Conservation (phyloP, 2,797 vertebrate genomes). For the Calcarius lapponicus region DNA sequence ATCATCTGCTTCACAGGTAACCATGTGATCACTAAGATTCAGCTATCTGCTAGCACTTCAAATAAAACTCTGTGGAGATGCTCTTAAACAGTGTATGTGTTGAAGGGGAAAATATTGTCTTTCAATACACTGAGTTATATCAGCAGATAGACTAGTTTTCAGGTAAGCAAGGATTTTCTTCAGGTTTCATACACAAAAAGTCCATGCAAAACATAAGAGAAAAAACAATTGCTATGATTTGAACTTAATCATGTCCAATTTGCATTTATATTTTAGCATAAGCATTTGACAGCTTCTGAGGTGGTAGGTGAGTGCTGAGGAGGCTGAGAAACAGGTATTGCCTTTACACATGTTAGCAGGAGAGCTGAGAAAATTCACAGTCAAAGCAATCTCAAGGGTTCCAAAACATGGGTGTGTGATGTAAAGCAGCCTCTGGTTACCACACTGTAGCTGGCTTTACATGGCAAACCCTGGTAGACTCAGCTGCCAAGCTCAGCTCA, state of each 20-base stretch:
- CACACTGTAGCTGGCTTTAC: not conserved
- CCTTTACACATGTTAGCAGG: not conserved
- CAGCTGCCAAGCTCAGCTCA: not conserved
- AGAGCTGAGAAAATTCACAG: conserved; percentile 37
- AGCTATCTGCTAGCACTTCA: not conserved
- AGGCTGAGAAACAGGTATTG: not conserved
- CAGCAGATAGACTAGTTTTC: not conserved
- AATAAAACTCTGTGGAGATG: not conserved
- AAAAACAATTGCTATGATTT: not conserved
- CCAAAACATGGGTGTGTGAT: not conserved
- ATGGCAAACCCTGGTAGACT: not conserved
- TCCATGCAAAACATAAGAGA: not conserved
- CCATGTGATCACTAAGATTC: not conserved
- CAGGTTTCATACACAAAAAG: not conserved
- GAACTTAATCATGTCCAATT: not conserved
- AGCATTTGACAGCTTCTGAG: not conserved
- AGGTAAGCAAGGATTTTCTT: not conserved
- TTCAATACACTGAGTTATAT: not conserved
- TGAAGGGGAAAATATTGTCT: not conserved
- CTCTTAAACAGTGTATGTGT: not conserved
- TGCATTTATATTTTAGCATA: not conserved
- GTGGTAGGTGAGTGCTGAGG: not conserved
- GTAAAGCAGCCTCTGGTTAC: not conserved
- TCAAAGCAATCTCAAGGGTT: not conserved
- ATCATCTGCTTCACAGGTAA: not conserved